Evolutionary conservation across 1,140 invertebrate species (phyloP).

Genomic region (Drosophila nikananu): DNA sequence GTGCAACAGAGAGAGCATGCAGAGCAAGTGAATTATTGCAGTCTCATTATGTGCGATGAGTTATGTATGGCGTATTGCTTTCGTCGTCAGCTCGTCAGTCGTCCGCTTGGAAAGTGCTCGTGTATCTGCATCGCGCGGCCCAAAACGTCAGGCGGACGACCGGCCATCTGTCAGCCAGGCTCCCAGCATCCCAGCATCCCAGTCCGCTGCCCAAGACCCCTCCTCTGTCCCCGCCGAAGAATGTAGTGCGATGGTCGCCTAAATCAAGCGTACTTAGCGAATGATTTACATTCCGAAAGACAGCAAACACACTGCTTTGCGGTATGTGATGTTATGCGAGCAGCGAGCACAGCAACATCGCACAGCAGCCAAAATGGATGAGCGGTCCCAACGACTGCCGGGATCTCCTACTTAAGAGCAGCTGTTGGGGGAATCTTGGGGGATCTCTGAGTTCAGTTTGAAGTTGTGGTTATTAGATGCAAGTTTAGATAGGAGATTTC

Average conservation of each 20-base stretch:
- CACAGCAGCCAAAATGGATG: conserved; percentile 40
- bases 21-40: conserved; percentile 85
- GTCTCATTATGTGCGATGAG: conserved; percentile 85
- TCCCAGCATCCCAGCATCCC: conserved; percentile 15
- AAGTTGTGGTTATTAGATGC: too few species aligned
- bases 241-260: conserved; percentile 84
- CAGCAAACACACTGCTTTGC: conserved; percentile 85
- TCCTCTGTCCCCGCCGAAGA: conserved; percentile 60
- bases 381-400: conserved; percentile 15
- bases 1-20: conserved; percentile 68
- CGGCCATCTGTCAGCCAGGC: conserved; percentile 69
- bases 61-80: conserved; percentile 85
- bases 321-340: conserved; percentile 85
- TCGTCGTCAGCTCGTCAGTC: conserved; percentile 81
- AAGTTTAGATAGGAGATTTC: not conserved
- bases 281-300: conserved; percentile 85
- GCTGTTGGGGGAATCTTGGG: not conserved
- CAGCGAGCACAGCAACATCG: conserved; percentile 45
- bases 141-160: conserved; percentile 58
- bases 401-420: conserved; percentile 44
- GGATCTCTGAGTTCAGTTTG: not conserved
- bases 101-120: conserved; percentile 64
- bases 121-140: conserved; percentile 79
- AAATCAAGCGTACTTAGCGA: conserved; percentile 85
- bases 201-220: conserved; percentile 4